phyloP scores from a whole-genome alignment of 1,140 invertebrate genomes.

The Ostrea denselamellosa region DNA sequence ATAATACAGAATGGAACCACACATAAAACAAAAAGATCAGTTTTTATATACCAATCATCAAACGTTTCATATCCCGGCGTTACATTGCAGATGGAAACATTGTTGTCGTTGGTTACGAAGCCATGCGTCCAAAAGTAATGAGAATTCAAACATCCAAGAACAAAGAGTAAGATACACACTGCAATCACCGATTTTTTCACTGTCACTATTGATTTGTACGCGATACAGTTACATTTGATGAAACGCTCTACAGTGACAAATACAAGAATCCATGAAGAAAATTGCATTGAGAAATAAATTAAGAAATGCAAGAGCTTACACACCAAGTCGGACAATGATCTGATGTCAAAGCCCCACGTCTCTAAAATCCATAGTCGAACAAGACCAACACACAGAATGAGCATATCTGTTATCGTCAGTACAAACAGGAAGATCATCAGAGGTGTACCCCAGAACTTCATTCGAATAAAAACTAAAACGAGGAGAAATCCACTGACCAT shows the following conservation, averaged over 20 bases:
- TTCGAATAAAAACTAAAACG: conserved; percentile 31
- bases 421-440: conserved; percentile 42
- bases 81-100: not conserved
- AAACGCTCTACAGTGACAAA: conserved; percentile 66
- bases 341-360: conserved; percentile 60
- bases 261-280: conserved; percentile 72
- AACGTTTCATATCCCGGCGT: not conserved
- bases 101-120: not conserved
- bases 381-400: conserved; percentile 62
- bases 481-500: conserved; percentile 38
- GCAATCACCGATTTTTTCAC: not conserved
- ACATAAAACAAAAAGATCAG: conserved; percentile 2
- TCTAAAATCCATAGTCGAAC: conserved; percentile 59
- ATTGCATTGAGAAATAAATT: conserved; percentile 66
- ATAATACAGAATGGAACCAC: conserved; percentile 10
- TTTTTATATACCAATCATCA: conserved; percentile 34
- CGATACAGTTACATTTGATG: conserved; percentile 59
- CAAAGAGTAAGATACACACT: not conserved
- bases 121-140: conserved; percentile 36
- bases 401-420: conserved; percentile 63
- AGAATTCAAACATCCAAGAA: not conserved
- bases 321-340: conserved; percentile 46
- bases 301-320: conserved; percentile 67
- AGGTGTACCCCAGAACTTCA: conserved; percentile 17
- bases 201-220: conserved; percentile 51